Evolutionary conservation across 2,113 vertebrate species (phyloP), one percentile per base, ranked within the genome.

Genomic region (Raphicerus campestris): DNA sequence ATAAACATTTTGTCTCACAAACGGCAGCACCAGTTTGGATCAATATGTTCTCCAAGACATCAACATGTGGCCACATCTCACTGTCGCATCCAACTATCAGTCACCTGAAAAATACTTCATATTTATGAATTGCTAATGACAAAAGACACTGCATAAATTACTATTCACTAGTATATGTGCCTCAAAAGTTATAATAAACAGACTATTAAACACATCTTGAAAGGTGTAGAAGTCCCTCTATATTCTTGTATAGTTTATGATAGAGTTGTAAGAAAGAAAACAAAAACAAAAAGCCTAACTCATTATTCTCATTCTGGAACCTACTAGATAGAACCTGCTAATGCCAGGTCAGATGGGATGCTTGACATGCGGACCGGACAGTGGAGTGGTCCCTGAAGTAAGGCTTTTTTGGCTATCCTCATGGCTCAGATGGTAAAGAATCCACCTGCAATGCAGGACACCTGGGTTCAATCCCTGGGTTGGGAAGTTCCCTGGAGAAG

Each of bases 161-260:
- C 78, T 87, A 49, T n/a, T 89, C 58, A 81, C 75, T 70, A 90
- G 83, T 56, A 56, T 26, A 83, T 7, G 91, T 94, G 89, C 73
- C 80, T 93, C 92, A 47, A 92, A 84, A 60, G 42, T 66, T 89
- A 58, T 78, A 87, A 61, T 60, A 92, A 85, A 86, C 39, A 61
- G 73, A 78, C 83, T 42, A 73, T 24, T 56, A 91, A 94, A 82
- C 53, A 80, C 58, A 42, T 89, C 86, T 93, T 83, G 70, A 95
- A 92, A 87, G 35, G 77, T 91, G 14, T 96, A 94, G 94, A 94
- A 4, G 26, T 89, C 51, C 63, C 86, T 93, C 49, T 92, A 32
- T 97, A 92, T 96, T 66, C 92, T 96, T 97, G 75, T 26, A 47
- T 94, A 94, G 89, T 73, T 97, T 90, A 66, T 28, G 20, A 47